These are phyloP conservation scores for Mesochorus sp. DNA, from an alignment of 2,888 invertebrate species.

Conservation along the genomic window DNA sequence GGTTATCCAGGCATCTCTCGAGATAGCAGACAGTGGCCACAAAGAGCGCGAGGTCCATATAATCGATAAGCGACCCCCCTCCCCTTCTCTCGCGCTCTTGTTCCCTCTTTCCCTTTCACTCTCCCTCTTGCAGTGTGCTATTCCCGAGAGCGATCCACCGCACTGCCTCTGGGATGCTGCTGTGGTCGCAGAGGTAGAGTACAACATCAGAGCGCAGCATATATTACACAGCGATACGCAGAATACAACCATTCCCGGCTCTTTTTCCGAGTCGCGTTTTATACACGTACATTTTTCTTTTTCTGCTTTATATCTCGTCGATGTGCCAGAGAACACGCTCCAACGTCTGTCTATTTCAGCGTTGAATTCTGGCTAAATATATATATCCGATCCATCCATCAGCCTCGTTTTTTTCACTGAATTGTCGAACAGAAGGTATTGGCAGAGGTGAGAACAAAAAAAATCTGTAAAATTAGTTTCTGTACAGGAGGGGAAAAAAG, in stretches of 20 bases:
- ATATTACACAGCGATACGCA: neutral
- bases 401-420: too few relatives aligned
- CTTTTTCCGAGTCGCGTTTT: neutral
- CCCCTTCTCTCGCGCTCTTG: neutral
- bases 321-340: slow-evolving; percentile 14
- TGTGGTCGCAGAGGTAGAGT: slow-evolving; percentile 3
- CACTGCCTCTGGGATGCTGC: slow-evolving; percentile 10
- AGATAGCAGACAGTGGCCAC: slow-evolving; percentile 60
- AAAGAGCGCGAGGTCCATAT: slow-evolving; percentile 65
- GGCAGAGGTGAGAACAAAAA: too few relatives aligned
- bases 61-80: slow-evolving; percentile 70
- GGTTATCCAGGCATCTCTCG: slow-evolving; percentile 69
- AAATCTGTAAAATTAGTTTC: too few relatives aligned
- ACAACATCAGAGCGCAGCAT: slow-evolving; percentile 1
- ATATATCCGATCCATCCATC: neutral
- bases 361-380: neutral
- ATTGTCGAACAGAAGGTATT: too few relatives aligned
- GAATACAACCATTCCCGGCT: neutral
- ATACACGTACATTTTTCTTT: neutral
- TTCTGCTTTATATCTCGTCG: slow-evolving; percentile 3
- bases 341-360: neutral
- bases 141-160: slow-evolving; percentile 3
- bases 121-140: neutral
- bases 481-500: too few relatives aligned
- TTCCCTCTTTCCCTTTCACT: neutral